Percentiles rank a stretch among this genome's conserved stretches.
Conservation (phyloP, 2,113 vertebrate species). For the Chauna torquata region DNA sequence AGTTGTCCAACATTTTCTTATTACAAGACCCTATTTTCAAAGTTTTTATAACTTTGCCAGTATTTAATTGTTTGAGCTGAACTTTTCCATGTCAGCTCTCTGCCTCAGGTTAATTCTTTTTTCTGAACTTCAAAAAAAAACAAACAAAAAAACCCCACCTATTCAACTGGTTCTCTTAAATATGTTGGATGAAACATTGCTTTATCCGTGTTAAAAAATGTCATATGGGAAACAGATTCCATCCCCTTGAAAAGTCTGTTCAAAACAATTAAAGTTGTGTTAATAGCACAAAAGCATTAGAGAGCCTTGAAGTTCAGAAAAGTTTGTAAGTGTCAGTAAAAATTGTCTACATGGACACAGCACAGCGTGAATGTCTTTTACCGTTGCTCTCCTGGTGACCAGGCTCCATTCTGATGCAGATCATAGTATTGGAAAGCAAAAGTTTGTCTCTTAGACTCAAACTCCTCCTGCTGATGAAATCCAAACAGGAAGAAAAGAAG, state of each 20-base stretch:
- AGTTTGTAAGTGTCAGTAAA: not conserved
- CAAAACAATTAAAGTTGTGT: not conserved
- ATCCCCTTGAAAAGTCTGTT: not conserved
- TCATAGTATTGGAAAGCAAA: not conserved
- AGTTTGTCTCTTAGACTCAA: not conserved
- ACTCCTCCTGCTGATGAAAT: not conserved
- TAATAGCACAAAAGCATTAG: not conserved
- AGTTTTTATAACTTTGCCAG: conserved; percentile 7
- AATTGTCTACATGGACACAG: not conserved
- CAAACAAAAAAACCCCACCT: no score
- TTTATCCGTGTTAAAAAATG: not conserved
- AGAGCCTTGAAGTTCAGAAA: not conserved
- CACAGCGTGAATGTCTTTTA: not conserved
- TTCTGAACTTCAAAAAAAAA: not conserved
- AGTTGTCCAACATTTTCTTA: conserved; percentile 1
- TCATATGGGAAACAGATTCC: not conserved
- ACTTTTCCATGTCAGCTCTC: not conserved
- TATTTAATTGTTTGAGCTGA: conserved; percentile 10
- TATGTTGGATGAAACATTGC: not conserved
- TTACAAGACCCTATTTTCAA: not conserved
- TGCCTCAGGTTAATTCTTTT: not conserved
- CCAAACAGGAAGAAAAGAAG: not conserved
- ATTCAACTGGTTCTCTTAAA: not conserved
- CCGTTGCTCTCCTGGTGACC: not conserved
- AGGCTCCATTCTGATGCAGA: not conserved